phyloP scores from a whole-genome alignment of 2,797 vertebrate genomes.

The Dendrocincla fuliginosa region DNA sequence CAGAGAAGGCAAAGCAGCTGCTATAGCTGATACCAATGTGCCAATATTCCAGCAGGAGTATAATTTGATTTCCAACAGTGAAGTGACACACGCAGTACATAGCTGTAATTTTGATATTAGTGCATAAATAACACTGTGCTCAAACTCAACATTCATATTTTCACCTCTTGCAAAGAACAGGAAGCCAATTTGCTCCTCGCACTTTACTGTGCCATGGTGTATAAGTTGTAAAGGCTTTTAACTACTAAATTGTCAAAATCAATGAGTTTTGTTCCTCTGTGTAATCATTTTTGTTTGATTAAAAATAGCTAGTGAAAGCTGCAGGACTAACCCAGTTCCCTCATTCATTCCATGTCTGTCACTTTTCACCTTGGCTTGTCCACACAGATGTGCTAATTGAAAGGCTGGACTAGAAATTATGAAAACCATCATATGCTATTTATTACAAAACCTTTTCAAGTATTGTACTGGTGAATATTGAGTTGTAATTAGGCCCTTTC shows the following conservation, averaged over 20 bases:
- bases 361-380: background rate
- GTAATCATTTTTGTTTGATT: background rate
- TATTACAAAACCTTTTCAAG: background rate
- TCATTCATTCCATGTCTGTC: background rate
- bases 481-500: background rate
- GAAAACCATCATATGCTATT: background rate
- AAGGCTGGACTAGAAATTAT: background rate
- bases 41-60: constrained; percentile 68
- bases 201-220: background rate
- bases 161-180: constrained; percentile 59
- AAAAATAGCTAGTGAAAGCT: background rate
- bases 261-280: background rate
- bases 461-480: background rate
- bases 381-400: background rate
- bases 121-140: constrained; percentile 67
- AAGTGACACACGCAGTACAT: constrained; percentile 64
- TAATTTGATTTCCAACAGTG: constrained; percentile 74
- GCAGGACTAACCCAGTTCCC: background rate
- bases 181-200: constrained; percentile 53
- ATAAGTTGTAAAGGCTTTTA: constrained; percentile 24
- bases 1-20: constrained; percentile 56
- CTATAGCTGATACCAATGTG: constrained; percentile 67
- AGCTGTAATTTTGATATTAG: constrained; percentile 74
- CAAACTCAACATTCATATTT: constrained; percentile 62
- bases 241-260: constrained; percentile 27